Evolutionary conservation across 2,113 vertebrate genomes (phyloP).

Genomic region (Baryphthengus martii): DNA sequence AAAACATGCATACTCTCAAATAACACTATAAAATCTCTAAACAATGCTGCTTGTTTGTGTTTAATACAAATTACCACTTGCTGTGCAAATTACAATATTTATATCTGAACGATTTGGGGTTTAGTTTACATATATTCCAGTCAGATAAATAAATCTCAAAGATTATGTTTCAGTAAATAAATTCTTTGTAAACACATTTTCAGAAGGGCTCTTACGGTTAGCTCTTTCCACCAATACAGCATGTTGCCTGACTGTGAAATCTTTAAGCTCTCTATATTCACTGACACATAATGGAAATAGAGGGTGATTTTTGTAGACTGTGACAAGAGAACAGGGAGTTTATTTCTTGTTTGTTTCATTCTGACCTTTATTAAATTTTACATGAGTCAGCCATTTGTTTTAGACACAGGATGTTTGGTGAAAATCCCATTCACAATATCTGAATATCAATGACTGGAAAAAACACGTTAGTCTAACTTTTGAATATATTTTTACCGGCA

Average conservation of each 20-base stretch:
- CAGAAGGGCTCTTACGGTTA: background rate
- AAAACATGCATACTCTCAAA: background rate
- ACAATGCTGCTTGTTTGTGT: background rate
- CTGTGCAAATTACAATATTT: background rate
- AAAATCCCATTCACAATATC: background rate
- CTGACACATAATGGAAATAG: background rate
- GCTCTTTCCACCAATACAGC: background rate
- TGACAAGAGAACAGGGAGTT: background rate
- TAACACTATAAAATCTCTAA: background rate
- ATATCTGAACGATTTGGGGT: background rate
- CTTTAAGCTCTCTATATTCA: background rate
- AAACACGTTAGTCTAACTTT: background rate
- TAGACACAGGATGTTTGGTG: background rate
- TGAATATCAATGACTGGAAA: slow-evolving; percentile 4
- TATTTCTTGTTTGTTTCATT: background rate
- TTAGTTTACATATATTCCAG: background rate
- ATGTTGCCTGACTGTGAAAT: background rate
- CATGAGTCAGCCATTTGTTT: background rate
- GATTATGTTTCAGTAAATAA: background rate
- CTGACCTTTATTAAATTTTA: background rate
- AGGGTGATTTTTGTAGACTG: background rate
- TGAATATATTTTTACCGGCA: background rate
- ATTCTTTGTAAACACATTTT: background rate
- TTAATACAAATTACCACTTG: background rate
- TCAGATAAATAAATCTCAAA: background rate